phyloP scores from a whole-genome alignment of 2,113 vertebrate genomes.

The Mirounga angustirostris region DNA sequence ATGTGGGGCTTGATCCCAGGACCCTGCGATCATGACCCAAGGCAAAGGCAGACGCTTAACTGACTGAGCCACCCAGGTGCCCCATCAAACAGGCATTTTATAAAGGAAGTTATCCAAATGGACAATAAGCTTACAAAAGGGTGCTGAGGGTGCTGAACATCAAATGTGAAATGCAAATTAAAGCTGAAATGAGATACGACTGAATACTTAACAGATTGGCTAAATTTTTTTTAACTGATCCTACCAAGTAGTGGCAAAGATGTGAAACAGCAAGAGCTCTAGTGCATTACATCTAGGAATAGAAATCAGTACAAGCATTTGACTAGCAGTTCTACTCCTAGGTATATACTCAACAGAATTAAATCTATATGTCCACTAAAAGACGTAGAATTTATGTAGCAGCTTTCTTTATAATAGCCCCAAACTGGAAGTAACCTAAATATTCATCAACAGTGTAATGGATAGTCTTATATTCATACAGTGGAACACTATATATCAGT shows the following conservation, averaged over 20 bases:
- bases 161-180: conserved; percentile 7
- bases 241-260: conserved; percentile 21
- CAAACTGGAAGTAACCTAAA: background rate
- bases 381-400: conserved; percentile 13
- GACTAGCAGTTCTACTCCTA: background rate
- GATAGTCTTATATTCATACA: background rate
- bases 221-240: background rate
- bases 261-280: conserved; percentile 20
- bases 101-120: background rate
- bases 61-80: too few relatives aligned
- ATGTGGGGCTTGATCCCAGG: too few relatives aligned
- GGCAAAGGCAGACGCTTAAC: too few relatives aligned
- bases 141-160: background rate
- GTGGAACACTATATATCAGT: background rate
- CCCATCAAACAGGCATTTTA: background rate
- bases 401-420: background rate
- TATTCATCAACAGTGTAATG: conserved; percentile 10
- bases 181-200: conserved; percentile 5
- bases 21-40: too few relatives aligned
- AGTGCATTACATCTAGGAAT: background rate
- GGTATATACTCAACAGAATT: background rate
- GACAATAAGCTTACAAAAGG: background rate
- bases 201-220: background rate
- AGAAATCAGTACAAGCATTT: background rate
- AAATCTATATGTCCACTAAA: background rate